Conservation (phyloP, 1,140 invertebrate genomes). For the Eubasilissa regina region DNA sequence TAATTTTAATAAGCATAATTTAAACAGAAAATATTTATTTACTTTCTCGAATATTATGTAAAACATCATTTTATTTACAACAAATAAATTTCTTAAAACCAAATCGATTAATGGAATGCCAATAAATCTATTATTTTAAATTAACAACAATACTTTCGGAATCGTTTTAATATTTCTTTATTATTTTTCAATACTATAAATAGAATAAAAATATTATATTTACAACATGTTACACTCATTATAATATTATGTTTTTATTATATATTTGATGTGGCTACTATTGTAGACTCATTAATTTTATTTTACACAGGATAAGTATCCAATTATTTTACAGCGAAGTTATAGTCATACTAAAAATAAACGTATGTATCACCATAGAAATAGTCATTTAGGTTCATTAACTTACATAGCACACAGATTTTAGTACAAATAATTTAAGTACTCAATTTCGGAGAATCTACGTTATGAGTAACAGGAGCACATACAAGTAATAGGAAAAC, state of each 20-base stretch:
- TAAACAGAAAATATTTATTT: conserved; percentile 6
- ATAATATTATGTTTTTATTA: neutral
- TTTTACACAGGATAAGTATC: neutral
- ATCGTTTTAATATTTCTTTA: conserved; percentile 1
- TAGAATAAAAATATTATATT: conserved; percentile 30
- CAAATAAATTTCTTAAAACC: neutral
- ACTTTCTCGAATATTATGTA: neutral
- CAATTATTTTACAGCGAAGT: conserved; percentile 8
- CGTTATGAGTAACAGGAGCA: neutral
- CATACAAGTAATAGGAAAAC: conserved; percentile 19
- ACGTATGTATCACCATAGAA: conserved; percentile 24
- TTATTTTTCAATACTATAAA: conserved; percentile 6
- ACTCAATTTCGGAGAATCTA: conserved; percentile 3
- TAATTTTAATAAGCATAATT: conserved; percentile 17
- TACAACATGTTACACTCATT: conserved; percentile 18
- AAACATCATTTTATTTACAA: neutral
- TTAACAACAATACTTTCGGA: conserved; percentile 30
- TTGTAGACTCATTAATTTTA: neutral
- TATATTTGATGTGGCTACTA: neutral
- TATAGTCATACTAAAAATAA: conserved; percentile 13
- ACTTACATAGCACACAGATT: conserved; percentile 6
- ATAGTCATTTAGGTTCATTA: neutral
- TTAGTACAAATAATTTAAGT: neutral
- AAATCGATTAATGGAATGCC: neutral
- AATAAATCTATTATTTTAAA: conserved; percentile 9